Evolutionary conservation across 2,888 invertebrate species (phyloP), one percentile per base, ranked within the genome.

Genomic region (Tenthredo amoena): DNA sequence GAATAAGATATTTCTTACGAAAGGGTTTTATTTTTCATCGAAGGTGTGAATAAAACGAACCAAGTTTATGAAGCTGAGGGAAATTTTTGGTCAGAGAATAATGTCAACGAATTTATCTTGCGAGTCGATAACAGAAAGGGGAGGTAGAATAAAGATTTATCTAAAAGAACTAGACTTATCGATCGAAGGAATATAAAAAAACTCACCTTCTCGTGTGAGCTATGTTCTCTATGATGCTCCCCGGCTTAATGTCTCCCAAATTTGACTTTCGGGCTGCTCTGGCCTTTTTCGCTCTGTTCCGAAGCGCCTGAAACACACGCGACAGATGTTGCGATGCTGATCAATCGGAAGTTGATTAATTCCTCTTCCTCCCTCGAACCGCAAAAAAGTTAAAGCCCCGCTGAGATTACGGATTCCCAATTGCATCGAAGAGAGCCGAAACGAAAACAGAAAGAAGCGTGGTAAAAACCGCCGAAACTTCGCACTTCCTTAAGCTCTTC

Each of bases 171-270:
- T 34, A 18, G 34, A 34, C 5, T 0, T 18, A 18, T 34, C 68
- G 68, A 31, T n/a, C 7, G 15, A 26, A 65, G 7, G 43, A 43
- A 31, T 31, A 47, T 71, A 5, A 83, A 83, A 71, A 83, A 68
- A 90, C 92, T 93, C 88, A 93, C 92, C 94, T 92, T 88, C 96
- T 95, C 37, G 97, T 97, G 91, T 97, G 97, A 81, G 97, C 97
- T 87, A 98, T 96, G 93, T 98, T 98, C 94, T 98, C 98, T 94
- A 98, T 98, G 91, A 98, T 97, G 90, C 97, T 96, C 86, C 97
- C 96, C 58, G 96, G 96, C 88, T 96, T 96, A 86, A 96, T 95
- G 90, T 97, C 96, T 81, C 96, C 96, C 86, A 96, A 93, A 88
- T 97, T 96, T 21, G 98, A 97, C 91, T 97, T 97, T 87, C 97